These are phyloP conservation scores for Drosophila fungiperda DNA, from an alignment of 2,888 invertebrate genomes.

Conservation along the genomic window DNA sequence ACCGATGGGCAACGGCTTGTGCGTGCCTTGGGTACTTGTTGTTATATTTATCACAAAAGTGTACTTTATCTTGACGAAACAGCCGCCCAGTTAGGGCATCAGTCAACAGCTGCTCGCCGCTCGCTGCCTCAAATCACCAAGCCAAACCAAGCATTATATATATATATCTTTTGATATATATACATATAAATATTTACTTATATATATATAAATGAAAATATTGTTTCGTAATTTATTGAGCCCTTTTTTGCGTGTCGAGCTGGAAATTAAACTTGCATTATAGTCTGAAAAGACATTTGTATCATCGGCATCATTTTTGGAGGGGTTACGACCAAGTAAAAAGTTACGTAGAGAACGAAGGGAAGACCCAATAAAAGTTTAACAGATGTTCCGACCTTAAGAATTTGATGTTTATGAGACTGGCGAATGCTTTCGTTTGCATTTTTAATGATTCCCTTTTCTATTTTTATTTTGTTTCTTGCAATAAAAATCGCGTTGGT, in stretches of 20 bases:
- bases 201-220: slow-evolving; percentile 36
- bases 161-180: slow-evolving; percentile 15
- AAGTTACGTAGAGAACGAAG: slow-evolving; percentile 26
- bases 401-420: slow-evolving; percentile 64
- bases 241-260: slow-evolving; percentile 53
- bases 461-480: slow-evolving; percentile 18
- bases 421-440: slow-evolving; percentile 49
- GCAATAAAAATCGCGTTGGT: slow-evolving; percentile 59
- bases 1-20: slow-evolving; percentile 68
- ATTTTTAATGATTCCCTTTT: slow-evolving; percentile 64
- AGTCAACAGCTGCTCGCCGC: slow-evolving; percentile 70
- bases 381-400: slow-evolving; percentile 64
- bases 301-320: slow-evolving; percentile 25
- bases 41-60: slow-evolving; percentile 77
- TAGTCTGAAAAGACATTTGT: slow-evolving; percentile 38
- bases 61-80: slow-evolving; percentile 76
- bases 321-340: slow-evolving; percentile 2
- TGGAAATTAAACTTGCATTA: slow-evolving; percentile 78
- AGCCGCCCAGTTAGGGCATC: slow-evolving; percentile 52
- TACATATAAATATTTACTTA: slow-evolving; percentile 25
- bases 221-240: slow-evolving; percentile 73
- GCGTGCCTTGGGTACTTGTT: slow-evolving; percentile 81
- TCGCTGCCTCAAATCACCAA: slow-evolving; percentile 52
- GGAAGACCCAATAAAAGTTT: slow-evolving; percentile 46
- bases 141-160: slow-evolving; percentile 32